Evolutionary conservation across 2,888 invertebrate genomes (phyloP).

Genomic region (Gordius sp.): DNA sequence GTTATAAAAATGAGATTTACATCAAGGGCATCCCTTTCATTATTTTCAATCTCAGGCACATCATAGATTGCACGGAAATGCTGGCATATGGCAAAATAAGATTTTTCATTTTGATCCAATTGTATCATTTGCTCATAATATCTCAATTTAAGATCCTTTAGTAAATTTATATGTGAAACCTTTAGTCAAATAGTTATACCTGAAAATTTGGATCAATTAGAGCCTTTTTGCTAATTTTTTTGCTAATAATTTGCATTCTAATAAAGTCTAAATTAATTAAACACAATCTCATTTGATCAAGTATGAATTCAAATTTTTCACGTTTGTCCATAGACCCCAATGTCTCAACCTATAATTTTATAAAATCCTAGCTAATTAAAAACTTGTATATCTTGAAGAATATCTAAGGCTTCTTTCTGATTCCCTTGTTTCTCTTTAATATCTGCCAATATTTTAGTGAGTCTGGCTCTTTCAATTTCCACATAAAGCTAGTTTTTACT

Average conservation of each 20-base stretch:
- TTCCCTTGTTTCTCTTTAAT: slow-evolving; percentile 35
- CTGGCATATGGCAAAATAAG: slow-evolving; percentile 70
- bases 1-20: too few relatives aligned
- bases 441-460: slow-evolving; percentile 46
- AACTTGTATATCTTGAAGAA: slow-evolving; percentile 72
- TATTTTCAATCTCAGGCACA: slow-evolving; percentile 43
- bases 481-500: slow-evolving; percentile 52
- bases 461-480: slow-evolving; percentile 84
- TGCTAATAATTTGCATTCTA: slow-evolving; percentile 88
- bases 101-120: slow-evolving; percentile 68
- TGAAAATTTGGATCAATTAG: slow-evolving; percentile 44
- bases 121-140: slow-evolving; percentile 66
- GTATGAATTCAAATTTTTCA: slow-evolving; percentile 74
- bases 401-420: slow-evolving; percentile 59
- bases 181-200: slow-evolving; percentile 36
- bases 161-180: slow-evolving; percentile 19
- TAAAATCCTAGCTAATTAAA: slow-evolving; percentile 15
- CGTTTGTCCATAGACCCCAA: slow-evolving; percentile 94
- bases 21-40: slow-evolving; percentile 28
- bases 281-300: slow-evolving; percentile 94
- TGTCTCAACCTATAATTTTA: slow-evolving; percentile 47
- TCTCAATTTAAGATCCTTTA: slow-evolving; percentile 42
- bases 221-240: slow-evolving; percentile 85
- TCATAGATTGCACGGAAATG: slow-evolving; percentile 75
- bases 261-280: slow-evolving; percentile 78